A percentile compares a stretch with the other conserved stretches of the same genome.
These are phyloP conservation scores for Platysteira castanea DNA, from an alignment of 2,113 vertebrate species.

Conservation along the genomic window DNA sequence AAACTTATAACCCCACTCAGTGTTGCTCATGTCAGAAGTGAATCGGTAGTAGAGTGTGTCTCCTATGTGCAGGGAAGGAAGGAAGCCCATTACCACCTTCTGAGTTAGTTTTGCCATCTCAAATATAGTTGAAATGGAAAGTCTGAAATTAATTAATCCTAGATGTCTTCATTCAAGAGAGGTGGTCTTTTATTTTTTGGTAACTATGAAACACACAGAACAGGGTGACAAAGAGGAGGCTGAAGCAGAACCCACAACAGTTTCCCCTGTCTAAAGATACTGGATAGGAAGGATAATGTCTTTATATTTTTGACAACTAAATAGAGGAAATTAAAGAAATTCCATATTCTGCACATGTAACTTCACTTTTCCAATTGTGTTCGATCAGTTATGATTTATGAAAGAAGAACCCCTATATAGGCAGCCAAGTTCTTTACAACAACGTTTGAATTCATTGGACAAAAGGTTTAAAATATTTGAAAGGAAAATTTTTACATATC, in stretches of 20 bases:
- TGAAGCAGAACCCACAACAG: background rate
- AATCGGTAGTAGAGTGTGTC: constrained; percentile 92
- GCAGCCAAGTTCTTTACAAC: background rate
- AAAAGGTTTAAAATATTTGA: background rate
- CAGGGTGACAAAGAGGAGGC: background rate
- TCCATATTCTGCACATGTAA: background rate
- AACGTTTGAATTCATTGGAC: background rate
- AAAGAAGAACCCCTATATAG: background rate
- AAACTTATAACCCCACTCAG: constrained; percentile 97
- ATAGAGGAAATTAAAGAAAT: background rate
- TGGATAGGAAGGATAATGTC: background rate
- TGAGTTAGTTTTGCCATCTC: background rate
- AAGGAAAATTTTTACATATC: background rate
- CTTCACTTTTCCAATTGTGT: background rate
- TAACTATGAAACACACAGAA: background rate
- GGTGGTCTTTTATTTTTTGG: background rate
- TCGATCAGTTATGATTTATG: background rate
- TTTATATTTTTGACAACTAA: background rate
- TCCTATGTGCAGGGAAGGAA: constrained; percentile 67
- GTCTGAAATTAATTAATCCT: background rate
- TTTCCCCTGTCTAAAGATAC: background rate
- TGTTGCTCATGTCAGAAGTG: constrained; percentile 97
- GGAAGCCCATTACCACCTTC: background rate
- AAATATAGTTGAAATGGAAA: background rate
- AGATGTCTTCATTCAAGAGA: background rate